A percentile compares a stretch with the other conserved stretches of the same genome.
Conservation (phyloP, 1,140 invertebrate species). For the Drosophila triauraria region DNA sequence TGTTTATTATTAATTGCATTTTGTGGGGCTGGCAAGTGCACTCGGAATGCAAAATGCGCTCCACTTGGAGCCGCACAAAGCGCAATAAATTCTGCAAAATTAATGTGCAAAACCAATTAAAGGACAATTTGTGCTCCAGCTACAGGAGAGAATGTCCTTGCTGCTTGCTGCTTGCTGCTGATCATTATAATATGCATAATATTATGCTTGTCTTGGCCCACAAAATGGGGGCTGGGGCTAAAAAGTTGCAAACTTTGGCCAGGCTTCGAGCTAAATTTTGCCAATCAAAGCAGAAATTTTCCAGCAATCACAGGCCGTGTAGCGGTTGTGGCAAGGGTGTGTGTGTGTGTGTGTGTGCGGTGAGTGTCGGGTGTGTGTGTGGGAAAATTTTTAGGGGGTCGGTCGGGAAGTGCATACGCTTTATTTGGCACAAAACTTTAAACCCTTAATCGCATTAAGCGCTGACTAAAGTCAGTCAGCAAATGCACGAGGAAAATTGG, state of each 20-base stretch:
- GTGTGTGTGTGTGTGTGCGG: not conserved
- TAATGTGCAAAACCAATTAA: conserved; percentile 81
- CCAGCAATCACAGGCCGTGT: conserved; percentile 15
- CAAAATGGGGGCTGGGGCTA: conserved; percentile 48
- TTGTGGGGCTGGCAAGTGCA: conserved; percentile 37
- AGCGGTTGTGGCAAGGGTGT: not conserved
- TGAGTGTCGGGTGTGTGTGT: not conserved
- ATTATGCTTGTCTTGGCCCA: conserved; percentile 66
- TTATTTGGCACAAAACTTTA: conserved; percentile 80
- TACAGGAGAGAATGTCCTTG: conserved; percentile 40
- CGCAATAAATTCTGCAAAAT: conserved; percentile 81
- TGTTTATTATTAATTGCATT: conserved; percentile 79
- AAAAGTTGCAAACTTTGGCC: conserved; percentile 46
- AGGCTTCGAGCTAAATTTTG: conserved; percentile 55
- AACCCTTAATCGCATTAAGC: conserved; percentile 82
- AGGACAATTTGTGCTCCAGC: conserved; percentile 68
- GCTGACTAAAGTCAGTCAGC: conserved; percentile 60
- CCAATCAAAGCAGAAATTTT: conserved; percentile 60
- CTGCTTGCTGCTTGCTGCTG: conserved; percentile 47
- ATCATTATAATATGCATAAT: conserved; percentile 77
- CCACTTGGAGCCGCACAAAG: conserved; percentile 31
- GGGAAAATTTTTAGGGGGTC: conserved; percentile 7
- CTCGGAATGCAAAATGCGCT: conserved; percentile 10
- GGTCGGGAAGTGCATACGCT: conserved; percentile 42
- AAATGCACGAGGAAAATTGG: conserved; percentile 7